Conservation (phyloP, 2,113 vertebrate genomes). For the Siphamia tubifer region DNA sequence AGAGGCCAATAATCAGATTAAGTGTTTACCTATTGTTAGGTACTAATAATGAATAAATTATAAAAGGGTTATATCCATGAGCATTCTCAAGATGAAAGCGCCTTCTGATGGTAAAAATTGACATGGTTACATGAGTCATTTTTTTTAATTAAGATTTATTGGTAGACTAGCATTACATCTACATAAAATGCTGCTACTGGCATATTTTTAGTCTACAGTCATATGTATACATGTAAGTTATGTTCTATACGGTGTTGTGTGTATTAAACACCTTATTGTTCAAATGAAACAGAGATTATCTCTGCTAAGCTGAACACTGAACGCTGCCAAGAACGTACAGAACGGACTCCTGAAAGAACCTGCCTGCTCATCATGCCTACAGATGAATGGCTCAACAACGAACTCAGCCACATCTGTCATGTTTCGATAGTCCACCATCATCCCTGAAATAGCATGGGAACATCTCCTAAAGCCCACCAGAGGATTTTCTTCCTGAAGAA, state of each 20-base stretch:
- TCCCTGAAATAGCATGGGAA: slow-evolving; percentile 31
- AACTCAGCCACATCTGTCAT: slow-evolving; percentile 13
- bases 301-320: neutral
- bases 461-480: slow-evolving; percentile 35
- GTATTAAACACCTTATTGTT: neutral
- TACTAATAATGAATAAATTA: too few species aligned
- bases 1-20: too few species aligned
- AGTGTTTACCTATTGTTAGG: too few species aligned
- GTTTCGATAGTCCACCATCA: slow-evolving; percentile 42
- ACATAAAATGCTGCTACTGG: too few species aligned
- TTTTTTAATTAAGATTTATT: too few species aligned
- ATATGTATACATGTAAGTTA: neutral
- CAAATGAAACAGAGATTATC: neutral
- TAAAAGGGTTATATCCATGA: too few species aligned
- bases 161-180: too few species aligned
- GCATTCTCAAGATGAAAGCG: too few species aligned
- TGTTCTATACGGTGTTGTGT: neutral
- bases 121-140: too few species aligned
- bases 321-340: slow-evolving; percentile 15
- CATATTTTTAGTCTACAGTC: neutral
- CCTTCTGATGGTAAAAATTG: too few species aligned
- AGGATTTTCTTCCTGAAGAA: slow-evolving; percentile 29
- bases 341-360: slow-evolving; percentile 13
- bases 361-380: slow-evolving; percentile 10
- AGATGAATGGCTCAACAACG: slow-evolving; percentile 30